Base-by-base conservation (phyloP, 2,888 invertebrate genomes). In the Caenorhabditis japonica region DNA sequence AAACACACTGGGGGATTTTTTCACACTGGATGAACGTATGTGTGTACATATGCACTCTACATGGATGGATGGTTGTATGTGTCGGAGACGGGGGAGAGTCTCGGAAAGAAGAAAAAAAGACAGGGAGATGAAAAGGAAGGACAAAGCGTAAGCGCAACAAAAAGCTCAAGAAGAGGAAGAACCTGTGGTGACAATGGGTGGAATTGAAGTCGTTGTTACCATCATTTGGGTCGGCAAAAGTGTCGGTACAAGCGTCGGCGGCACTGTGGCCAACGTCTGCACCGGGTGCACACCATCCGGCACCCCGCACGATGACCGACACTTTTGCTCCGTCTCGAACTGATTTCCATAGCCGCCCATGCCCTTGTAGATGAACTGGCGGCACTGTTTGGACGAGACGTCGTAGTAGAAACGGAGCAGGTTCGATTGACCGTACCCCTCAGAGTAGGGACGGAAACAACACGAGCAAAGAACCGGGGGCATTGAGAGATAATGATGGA, bases 391-490 rank as follows among this genome's bases (percentile, higher is more conserved):
- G 2, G 76, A 56, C n/a, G 76, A 59, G 0, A 75, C 66, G 61
- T 86, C 84, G 72, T 80, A 86, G 72, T 84, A 83, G 71, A 76
- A 86, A 7, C 78, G 70, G 5, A 73, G 56, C 3, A 85, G 58
- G 8, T 77, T 64, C 12, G 75, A 61, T 13, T 30, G 52, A 7
- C 86, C 86, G 38, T 80, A 78, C 8, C 86, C 86, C 17, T 77
- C 71, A 17, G 75, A 77, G 46, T 80, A 68, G 2, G 86, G 81
- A 23, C 82, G 75, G 21, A 76, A 53, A 71, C 86, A 86, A 39
- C 82, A 82, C 23, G 77, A 51, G 44, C 80, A 76, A 21, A 60
- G 43, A 3, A 52, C 25, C 0, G 61, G 52, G 7, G 69, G 62
- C 39, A 55, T 41, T n/a, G 68, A 59, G 13, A 69, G 61, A 39